phyloP scores from a whole-genome alignment of 2,888 invertebrate genomes.

The Caenorhabditis sp. region DNA sequence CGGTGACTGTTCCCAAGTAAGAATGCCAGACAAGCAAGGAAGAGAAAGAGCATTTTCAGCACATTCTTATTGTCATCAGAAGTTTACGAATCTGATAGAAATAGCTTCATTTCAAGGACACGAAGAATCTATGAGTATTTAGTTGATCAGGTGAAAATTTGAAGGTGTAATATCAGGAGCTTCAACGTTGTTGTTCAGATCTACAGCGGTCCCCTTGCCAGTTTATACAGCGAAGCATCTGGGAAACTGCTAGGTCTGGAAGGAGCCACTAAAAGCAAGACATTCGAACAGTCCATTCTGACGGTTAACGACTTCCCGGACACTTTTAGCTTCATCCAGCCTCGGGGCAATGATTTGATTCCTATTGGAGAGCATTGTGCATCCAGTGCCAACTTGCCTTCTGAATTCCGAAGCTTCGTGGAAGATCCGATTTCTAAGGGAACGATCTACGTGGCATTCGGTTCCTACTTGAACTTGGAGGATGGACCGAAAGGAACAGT shows the following conservation, averaged over 20 bases:
- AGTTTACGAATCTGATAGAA: conserved; percentile 24
- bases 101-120: conserved; percentile 11
- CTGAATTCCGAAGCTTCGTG: conserved; percentile 65
- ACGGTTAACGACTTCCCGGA: conserved; percentile 61
- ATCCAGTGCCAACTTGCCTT: conserved; percentile 27
- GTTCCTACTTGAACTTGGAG: conserved; percentile 72
- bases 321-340: conserved; percentile 46
- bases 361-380: conserved; percentile 65
- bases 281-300: conserved; percentile 23
- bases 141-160: conserved; percentile 40
- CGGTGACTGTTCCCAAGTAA: conserved; percentile 67
- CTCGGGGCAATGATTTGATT: conserved; percentile 59
- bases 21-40: background rate
- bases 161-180: background rate
- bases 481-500: conserved; percentile 70
- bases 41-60: conserved; percentile 29
- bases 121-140: conserved; percentile 45
- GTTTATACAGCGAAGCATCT: conserved; percentile 27
- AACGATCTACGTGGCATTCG: conserved; percentile 78
- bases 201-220: conserved; percentile 44
- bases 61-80: conserved; percentile 46
- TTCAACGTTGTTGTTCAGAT: conserved; percentile 26
- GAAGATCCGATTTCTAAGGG: conserved; percentile 73
- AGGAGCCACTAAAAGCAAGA: conserved; percentile 37
- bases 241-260: conserved; percentile 45